phyloP scores from a whole-genome alignment of 2,888 invertebrate species.

The Lithosia quadra region DNA sequence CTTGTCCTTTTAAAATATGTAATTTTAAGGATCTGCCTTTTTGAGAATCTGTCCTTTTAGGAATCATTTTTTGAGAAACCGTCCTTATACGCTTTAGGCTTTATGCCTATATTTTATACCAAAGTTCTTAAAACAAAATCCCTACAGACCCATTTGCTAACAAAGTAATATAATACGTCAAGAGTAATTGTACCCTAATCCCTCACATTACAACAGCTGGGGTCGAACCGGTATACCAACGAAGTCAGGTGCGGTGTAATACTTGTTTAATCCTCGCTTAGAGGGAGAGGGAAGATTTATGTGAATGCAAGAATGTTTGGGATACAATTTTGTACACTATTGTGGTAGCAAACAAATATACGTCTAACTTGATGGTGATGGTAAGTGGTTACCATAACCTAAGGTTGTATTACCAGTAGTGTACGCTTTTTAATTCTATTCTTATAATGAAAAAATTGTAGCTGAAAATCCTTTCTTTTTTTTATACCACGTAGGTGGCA shows the following conservation, averaged over 20 bases:
- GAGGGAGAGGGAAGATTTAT: slow-evolving; percentile 20
- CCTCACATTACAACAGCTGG: slow-evolving; percentile 41
- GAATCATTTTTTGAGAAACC: no score
- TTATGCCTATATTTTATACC: no score
- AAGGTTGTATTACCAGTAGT: no score
- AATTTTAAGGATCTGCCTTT: no score
- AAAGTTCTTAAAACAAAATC: background rate
- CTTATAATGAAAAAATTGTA: no score
- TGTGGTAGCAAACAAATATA: background rate
- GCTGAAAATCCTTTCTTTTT: no score
- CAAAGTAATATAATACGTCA: slow-evolving; percentile 43
- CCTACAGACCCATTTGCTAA: slow-evolving; percentile 10
- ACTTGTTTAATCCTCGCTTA: slow-evolving; percentile 41
- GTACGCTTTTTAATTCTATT: no score
- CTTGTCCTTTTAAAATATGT: no score
- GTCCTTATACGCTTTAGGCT: no score
- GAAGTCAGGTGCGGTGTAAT: slow-evolving; percentile 48
- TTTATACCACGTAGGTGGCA: no score
- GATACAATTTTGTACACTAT: background rate
- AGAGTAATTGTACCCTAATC: slow-evolving; percentile 48
- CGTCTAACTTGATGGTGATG: background rate
- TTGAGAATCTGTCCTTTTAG: no score
- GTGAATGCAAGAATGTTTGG: background rate
- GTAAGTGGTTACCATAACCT: background rate
- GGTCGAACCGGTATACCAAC: slow-evolving; percentile 24